These are phyloP conservation scores for Neotoxoptera formosana DNA, from an alignment of 1,140 invertebrate genomes.

Conservation along the genomic window DNA sequence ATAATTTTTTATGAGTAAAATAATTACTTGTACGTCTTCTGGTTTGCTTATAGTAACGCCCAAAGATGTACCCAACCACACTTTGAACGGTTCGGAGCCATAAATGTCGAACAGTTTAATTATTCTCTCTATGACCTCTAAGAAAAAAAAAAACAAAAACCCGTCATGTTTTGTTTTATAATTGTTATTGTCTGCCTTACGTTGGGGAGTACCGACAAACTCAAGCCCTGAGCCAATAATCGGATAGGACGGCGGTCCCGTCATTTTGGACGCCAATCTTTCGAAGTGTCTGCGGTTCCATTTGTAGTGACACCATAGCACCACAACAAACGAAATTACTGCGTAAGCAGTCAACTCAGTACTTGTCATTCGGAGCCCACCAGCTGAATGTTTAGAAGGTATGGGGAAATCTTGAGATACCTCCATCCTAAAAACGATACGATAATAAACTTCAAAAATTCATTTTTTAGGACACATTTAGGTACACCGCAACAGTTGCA, in stretches of 20 bases:
- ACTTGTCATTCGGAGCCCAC: not conserved
- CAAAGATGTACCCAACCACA: conserved; percentile 66
- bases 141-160: conserved; percentile 59
- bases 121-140: conserved; percentile 63
- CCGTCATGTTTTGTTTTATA: not conserved
- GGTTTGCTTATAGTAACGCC: conserved; percentile 65
- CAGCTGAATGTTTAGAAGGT: not conserved
- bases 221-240: conserved; percentile 69
- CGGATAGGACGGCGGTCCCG: conserved; percentile 67
- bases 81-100: conserved; percentile 62
- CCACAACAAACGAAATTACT: not conserved
- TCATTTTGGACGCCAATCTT: conserved; percentile 62
- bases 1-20: not conserved
- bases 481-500: no score
- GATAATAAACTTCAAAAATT: not conserved
- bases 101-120: conserved; percentile 62
- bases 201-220: conserved; percentile 63
- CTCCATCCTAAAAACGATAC: not conserved
- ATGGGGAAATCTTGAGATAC: not conserved
- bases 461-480: no score
- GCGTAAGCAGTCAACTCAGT: not conserved
- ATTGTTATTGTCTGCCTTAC: not conserved
- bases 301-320: conserved; percentile 21
- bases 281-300: conserved; percentile 52
- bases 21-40: conserved; percentile 64